Conservation (phyloP, 2,888 invertebrate species). For the Liposcelis brunnea region DNA sequence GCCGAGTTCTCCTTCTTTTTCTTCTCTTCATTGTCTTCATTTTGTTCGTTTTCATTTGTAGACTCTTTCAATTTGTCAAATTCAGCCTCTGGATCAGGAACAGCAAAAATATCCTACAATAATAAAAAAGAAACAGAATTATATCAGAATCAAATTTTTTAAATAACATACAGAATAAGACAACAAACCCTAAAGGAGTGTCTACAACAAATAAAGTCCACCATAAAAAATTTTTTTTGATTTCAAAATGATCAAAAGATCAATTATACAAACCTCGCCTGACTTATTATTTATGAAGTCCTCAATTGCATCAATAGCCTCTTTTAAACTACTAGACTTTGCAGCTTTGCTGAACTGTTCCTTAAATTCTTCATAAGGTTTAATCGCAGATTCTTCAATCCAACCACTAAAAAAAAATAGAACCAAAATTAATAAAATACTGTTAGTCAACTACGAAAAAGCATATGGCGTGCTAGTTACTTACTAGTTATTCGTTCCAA, state of each 20-base stretch:
- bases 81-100: constrained; percentile 46
- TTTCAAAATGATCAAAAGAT: background rate
- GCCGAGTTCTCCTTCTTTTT: no score
- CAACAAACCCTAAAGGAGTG: no score
- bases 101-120: background rate
- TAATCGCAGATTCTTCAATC: constrained; percentile 72
- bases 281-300: constrained; percentile 37
- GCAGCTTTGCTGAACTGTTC: constrained; percentile 56
- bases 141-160: no score
- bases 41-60: constrained; percentile 20
- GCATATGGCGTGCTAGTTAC: constrained; percentile 29
- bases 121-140: constrained; percentile 1
- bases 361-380: constrained; percentile 64
- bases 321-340: constrained; percentile 60
- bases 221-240: background rate
- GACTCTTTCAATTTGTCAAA: constrained; percentile 53
- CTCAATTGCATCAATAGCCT: constrained; percentile 64
- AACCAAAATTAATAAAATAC: constrained; percentile 12
- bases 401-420: constrained; percentile 49
- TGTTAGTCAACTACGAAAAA: constrained; percentile 13
- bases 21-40: no score
- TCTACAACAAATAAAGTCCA: no score
- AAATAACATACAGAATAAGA: no score
- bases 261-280: constrained; percentile 10
- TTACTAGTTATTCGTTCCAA: constrained; percentile 91